Base-by-base conservation (phyloP, 2,888 invertebrate species). In the Mythimna ferrago region DNA sequence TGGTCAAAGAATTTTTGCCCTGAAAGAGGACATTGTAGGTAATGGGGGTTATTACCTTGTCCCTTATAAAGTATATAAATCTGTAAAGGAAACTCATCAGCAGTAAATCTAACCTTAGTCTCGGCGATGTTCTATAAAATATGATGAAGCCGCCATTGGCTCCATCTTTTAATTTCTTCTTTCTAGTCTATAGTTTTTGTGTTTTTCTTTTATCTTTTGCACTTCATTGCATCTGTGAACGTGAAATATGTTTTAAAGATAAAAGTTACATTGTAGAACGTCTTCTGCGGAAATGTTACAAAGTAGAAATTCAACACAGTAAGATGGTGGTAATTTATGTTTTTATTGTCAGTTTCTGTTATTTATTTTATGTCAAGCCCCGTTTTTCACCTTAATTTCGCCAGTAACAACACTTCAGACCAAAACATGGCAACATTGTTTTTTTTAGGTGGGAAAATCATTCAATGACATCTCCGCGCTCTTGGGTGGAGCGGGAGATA, bases 51-150 rank as follows among this genome's bases (percentile, higher is more conserved):
- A 81, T 84, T 79, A 83, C 76, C 68, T 69, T 60, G 32, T 61
- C 38, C 71, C 63, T 61, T 69, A 64, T 53, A 41, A 65, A 74
- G 61, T 73, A 70, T 70, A 84, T 85, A 84, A 81, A 84, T 85
- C 72, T 80, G n/a, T 32, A 21, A 71, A 32, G 66, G 73, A 71
- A 76, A 78, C 71, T 76, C 74, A 84, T 82, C 84, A 74, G 80
- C 82, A 38, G 84, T 85, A 85, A 85, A 85, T 85, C 84, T 78
- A 63, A 71, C 48, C 75, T 66, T 48, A 64, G 68, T 66, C 69
- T 73, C 75, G 60, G 35, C 66, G 66, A 62, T 77, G 60, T 64
- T 67, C 35, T 26, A 63, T 60, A 41, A 84, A 81, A 84, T 73
- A 78, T 32, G 83, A 83, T 83, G 70, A 71, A 26, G 21, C 9